Conservation (phyloP, 2,888 invertebrate species). For the Cataglyphis albicans region DNA sequence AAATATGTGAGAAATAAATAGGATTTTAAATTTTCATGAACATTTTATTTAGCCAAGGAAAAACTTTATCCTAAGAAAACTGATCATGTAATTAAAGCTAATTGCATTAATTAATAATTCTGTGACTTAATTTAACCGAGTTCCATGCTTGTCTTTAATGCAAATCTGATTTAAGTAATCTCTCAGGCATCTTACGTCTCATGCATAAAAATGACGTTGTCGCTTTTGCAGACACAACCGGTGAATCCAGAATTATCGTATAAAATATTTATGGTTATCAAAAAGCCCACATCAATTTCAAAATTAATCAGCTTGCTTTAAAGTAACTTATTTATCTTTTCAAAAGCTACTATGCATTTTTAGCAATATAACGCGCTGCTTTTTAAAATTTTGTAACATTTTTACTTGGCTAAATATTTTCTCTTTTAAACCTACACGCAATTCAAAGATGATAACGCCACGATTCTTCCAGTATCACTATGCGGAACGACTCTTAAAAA, state of each 20-base stretch:
- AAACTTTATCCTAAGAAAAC: not conserved
- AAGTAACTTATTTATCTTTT: not conserved
- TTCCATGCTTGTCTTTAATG: conserved; percentile 27
- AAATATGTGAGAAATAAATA: not conserved
- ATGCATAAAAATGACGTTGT: conserved; percentile 45
- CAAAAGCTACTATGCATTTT: not conserved
- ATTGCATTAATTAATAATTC: conserved; percentile 37
- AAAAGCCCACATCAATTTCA: not conserved
- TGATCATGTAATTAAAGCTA: conserved; percentile 26
- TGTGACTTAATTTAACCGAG: conserved; percentile 36
- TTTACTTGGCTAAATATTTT: not conserved
- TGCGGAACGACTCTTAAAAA: not conserved
- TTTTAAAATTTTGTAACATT: not conserved
- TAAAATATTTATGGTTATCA: conserved; percentile 11
- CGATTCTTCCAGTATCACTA: not conserved
- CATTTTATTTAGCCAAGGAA: not conserved
- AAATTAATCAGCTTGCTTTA: conserved; percentile 12
- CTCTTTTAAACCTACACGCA: not conserved
- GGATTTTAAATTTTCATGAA: not conserved
- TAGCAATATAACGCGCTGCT: not conserved
- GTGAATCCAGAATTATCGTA: conserved; percentile 23
- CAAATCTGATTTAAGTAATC: conserved; percentile 31
- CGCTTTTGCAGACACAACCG: conserved; percentile 24
- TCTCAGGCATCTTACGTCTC: conserved; percentile 26
- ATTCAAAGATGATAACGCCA: not conserved